Evolutionary conservation across 2,888 invertebrate species (phyloP).

Genomic region (Calliopum simillimum): DNA sequence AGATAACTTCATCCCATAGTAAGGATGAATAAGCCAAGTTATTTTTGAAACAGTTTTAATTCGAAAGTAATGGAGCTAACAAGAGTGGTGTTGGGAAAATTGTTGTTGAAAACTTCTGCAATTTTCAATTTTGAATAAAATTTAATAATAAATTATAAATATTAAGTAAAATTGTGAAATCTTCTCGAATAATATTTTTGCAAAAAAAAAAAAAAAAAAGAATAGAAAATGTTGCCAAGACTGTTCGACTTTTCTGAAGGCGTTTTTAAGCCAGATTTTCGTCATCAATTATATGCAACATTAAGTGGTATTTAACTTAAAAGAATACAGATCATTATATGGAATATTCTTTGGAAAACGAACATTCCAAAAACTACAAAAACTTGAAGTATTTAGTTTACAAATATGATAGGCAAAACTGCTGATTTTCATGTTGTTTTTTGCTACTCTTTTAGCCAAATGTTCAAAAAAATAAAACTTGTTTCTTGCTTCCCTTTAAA

Average conservation of each 20-base stretch:
- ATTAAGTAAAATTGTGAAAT: constrained; percentile 45
- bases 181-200: constrained; percentile 48
- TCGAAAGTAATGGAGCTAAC: constrained; percentile 42
- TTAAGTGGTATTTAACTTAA: constrained; percentile 50
- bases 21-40: background rate
- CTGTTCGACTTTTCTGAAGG: constrained; percentile 45
- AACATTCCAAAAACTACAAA: too few species aligned
- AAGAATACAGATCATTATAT: too few species aligned
- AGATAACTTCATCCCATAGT: background rate
- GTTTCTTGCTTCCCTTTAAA: too few species aligned
- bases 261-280: constrained; percentile 51
- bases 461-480: too few species aligned
- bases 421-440: too few species aligned
- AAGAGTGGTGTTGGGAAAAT: constrained; percentile 10
- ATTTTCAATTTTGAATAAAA: background rate
- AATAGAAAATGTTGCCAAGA: constrained; percentile 47
- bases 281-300: constrained; percentile 54
- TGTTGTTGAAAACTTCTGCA: background rate
- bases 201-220: background rate
- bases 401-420: too few species aligned
- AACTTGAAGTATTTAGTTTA: too few species aligned
- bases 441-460: too few species aligned
- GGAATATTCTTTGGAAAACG: too few species aligned
- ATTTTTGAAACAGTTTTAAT: constrained; percentile 20
- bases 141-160: constrained; percentile 41